Evolutionary conservation across 1,140 invertebrate genomes (phyloP).

Genomic region (Drosophila melanica): DNA sequence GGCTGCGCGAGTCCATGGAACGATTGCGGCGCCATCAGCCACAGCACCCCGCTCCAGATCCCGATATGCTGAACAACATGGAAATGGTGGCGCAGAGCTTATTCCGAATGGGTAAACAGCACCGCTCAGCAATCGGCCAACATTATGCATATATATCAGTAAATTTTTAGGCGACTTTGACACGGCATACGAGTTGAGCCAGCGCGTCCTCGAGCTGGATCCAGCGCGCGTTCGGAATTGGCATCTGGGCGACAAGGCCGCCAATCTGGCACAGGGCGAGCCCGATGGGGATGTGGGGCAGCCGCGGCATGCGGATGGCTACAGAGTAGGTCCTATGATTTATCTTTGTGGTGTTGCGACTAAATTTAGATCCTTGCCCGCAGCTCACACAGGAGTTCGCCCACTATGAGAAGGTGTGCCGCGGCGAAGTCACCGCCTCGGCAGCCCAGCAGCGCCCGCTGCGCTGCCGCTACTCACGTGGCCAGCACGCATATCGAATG

Average conservation of each 20-base stretch:
- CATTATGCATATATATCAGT: slow-evolving; percentile 37
- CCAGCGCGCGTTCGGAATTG: slow-evolving; percentile 92
- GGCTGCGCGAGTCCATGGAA: slow-evolving; percentile 96
- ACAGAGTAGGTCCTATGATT: slow-evolving; percentile 51
- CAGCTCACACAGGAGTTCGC: slow-evolving; percentile 83
- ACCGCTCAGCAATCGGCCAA: slow-evolving; percentile 66
- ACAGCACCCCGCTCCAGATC: slow-evolving; percentile 85
- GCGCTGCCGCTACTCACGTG: slow-evolving; percentile 91
- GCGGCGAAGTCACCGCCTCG: slow-evolving; percentile 88
- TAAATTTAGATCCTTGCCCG: slow-evolving; percentile 25
- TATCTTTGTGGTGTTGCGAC: slow-evolving; percentile 19
- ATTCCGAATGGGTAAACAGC: slow-evolving; percentile 86
- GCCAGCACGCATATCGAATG: slow-evolving; percentile 89
- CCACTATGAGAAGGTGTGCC: slow-evolving; percentile 93
- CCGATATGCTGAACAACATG: slow-evolving; percentile 86
- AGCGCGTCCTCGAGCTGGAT: slow-evolving; percentile 92
- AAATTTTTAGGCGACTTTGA: slow-evolving; percentile 89
- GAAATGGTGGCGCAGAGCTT: slow-evolving; percentile 75
- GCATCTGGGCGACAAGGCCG: slow-evolving; percentile 88
- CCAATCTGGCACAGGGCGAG: slow-evolving; percentile 7
- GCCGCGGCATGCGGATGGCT: slow-evolving; percentile 47
- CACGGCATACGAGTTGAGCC: slow-evolving; percentile 93
- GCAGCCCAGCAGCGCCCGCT: slow-evolving; percentile 42
- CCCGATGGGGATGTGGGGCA: slow-evolving; percentile 22
- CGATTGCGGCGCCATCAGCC: slow-evolving; percentile 83